Conservation (phyloP, 2,888 invertebrate genomes). For the Cremastinae sp. region DNA sequence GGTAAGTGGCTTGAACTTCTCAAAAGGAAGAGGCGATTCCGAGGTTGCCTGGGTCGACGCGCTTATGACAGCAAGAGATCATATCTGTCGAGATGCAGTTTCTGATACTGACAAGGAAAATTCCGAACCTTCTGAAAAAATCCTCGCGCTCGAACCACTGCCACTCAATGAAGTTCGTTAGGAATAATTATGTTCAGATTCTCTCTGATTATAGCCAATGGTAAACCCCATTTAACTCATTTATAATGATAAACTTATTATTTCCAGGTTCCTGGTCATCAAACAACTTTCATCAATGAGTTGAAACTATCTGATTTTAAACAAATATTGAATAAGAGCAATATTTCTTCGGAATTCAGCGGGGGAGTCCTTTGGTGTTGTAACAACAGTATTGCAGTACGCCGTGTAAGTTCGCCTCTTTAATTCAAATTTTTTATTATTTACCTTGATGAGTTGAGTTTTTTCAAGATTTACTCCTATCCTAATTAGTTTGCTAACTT, state of each 20-base stretch:
- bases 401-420: conserved; percentile 85
- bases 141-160: conserved; percentile 87
- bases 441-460: no score
- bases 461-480: no score
- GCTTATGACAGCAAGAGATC: conserved; percentile 83
- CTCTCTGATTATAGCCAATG: neutral
- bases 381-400: conserved; percentile 93
- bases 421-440: neutral
- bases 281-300: conserved; percentile 95
- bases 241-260: conserved; percentile 1
- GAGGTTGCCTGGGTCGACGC: conserved; percentile 99
- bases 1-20: conserved; percentile 92
- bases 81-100: conserved; percentile 82
- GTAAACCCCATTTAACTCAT: no score
- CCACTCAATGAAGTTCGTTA: conserved; percentile 79
- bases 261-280: conserved; percentile 84
- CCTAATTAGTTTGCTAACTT: no score
- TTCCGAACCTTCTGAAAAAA: conserved; percentile 81
- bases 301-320: conserved; percentile 96
- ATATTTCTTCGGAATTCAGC: conserved; percentile 92
- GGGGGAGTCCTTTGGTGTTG: conserved; percentile 97
- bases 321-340: conserved; percentile 87
- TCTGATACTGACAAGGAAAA: conserved; percentile 81
- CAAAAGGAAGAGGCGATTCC: conserved; percentile 90
- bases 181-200: neutral